Base-by-base conservation (phyloP, 2,797 vertebrate species). In the Anomalospiza imberbis region DNA sequence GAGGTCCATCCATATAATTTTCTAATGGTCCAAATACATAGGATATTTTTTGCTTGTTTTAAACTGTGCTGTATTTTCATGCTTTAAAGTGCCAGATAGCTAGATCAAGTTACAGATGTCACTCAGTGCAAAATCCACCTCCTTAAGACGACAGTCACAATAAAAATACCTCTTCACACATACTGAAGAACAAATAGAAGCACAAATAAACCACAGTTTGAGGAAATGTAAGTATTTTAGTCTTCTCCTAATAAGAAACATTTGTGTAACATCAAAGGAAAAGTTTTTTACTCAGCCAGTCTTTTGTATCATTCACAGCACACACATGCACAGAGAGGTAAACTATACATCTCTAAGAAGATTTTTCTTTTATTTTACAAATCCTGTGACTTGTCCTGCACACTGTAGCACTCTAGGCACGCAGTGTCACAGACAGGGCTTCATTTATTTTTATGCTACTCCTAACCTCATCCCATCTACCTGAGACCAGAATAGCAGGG, bases 371-470 rank as follows among this genome's bases (percentile, higher is more conserved):
- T 54, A 4, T 74, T 71, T 90, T 71, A 40, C 28, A 25, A 40
- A 38, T 71, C 42, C 5, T 5, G 3, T 17, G 38, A 48, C 54
- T 65, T 68, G 7, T 20, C 18, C 38, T 47, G 29, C 9, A 3
- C n/a, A 14, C 20, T 17, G 16, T 5, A 90, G 45, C 38, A 84
- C 17, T 57, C 0, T 0, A 88, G 8, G 40, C 17, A 73, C 45
- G 5, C 1, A 3, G 17, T 71, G 19, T 13, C 19, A 42, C 72
- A 61, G 32, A 50, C 0, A 3, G 26, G 14, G 3, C 16, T 58
- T 55, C 7, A 17, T 45, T 61, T 58, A 50, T n/a, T 89, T 71
- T 54, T 51, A 18, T 50, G 15, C 32, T 53, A 18, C 20, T 75
- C 20, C 6, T 79, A 58, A 60, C 53, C 9, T 85, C 25, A 62